These are phyloP conservation scores for Drosophila nebulosa DNA, from an alignment of 1,140 invertebrate genomes.

Conservation along the genomic window DNA sequence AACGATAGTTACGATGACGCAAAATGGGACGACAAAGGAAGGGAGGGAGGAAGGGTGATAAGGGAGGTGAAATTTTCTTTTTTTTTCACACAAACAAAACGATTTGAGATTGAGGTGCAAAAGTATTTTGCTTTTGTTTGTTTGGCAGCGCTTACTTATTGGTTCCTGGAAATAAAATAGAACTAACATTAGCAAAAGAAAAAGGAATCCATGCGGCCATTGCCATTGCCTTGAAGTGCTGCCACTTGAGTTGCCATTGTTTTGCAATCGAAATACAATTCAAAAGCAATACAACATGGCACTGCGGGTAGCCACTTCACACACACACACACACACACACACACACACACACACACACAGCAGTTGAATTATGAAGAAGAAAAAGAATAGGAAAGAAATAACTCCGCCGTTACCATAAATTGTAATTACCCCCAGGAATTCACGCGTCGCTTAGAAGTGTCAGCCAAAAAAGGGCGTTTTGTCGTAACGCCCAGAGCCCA, in stretches of 20 bases:
- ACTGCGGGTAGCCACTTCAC: conserved; percentile 70
- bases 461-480: conserved; percentile 47
- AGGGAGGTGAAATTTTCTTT: neutral
- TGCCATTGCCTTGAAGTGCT: conserved; percentile 10
- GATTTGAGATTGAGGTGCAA: conserved; percentile 37
- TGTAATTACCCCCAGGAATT: conserved; percentile 70
- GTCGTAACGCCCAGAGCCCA: conserved; percentile 41
- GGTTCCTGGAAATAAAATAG: conserved; percentile 66
- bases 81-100: neutral
- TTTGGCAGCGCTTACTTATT: conserved; percentile 53
- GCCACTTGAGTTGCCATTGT: conserved; percentile 41
- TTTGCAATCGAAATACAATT: conserved; percentile 74
- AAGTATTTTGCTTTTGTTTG: conserved; percentile 17
- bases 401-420: conserved; percentile 56
- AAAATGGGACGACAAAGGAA: neutral
- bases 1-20: neutral
- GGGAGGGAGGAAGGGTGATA: neutral
- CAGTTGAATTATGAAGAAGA: conserved; percentile 4
- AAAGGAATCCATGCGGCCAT: conserved; percentile 19
- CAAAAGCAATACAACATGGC: conserved; percentile 74
- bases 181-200: conserved; percentile 17
- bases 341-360: no score
- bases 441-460: conserved; percentile 58
- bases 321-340: conserved; percentile 5
- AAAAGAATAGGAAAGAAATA: conserved; percentile 26